Evolutionary conservation across 2,113 vertebrate genomes (phyloP).

Genomic region (Rhinolophus sinicus): DNA sequence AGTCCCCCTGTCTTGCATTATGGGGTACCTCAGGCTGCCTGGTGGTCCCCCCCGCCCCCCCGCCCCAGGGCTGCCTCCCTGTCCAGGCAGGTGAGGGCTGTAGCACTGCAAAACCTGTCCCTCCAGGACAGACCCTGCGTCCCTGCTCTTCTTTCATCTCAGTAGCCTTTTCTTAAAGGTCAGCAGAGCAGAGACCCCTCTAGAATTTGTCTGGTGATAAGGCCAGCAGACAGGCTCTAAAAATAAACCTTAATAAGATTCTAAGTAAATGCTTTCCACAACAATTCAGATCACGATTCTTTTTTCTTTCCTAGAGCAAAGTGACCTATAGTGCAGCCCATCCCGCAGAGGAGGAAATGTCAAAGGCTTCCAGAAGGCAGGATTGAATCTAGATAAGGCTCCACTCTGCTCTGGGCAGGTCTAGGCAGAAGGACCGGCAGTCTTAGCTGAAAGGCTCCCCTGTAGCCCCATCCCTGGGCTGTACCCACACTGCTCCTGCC

Average conservation of each 20-base stretch:
- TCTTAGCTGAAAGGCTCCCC: neutral
- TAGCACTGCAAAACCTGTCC: neutral
- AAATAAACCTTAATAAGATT: slow-evolving; percentile 71
- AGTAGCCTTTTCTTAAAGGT: slow-evolving; percentile 50
- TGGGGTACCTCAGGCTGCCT: neutral
- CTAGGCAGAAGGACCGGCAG: neutral
- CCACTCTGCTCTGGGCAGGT: neutral
- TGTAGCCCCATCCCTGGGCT: no score
- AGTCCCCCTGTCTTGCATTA: neutral
- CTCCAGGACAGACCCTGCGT: neutral
- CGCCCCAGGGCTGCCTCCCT: neutral
- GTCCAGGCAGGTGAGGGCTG: neutral
- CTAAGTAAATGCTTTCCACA: slow-evolving; percentile 30
- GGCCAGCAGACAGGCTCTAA: slow-evolving; percentile 55
- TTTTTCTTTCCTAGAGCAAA: slow-evolving; percentile 1
- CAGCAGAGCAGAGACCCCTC: neutral
- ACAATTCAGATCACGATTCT: slow-evolving; percentile 11
- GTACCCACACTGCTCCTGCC: neutral
- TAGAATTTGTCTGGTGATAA: slow-evolving; percentile 16
- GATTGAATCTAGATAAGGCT: neutral
- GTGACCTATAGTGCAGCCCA: neutral
- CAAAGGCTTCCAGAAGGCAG: neutral
- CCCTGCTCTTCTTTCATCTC: neutral
- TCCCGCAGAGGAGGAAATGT: neutral
- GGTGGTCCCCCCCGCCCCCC: no score